Percentiles rank a stretch among this genome's conserved stretches.
phyloP scores from a whole-genome alignment of 2,113 vertebrate species.

The Cyprinodon brontotheroides region DNA sequence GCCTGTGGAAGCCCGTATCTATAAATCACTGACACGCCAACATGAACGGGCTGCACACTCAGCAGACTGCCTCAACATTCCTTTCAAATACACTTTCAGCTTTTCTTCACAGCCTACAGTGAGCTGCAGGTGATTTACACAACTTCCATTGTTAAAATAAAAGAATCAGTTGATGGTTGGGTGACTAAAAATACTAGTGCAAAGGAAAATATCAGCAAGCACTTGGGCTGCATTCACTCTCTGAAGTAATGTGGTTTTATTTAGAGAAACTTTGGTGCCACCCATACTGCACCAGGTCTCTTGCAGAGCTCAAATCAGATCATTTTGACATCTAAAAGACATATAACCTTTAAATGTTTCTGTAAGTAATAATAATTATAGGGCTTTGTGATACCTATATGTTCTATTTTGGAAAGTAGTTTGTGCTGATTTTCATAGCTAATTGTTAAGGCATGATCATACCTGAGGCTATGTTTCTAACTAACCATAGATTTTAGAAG shows the following conservation, averaged over 20 bases:
- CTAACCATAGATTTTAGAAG: too few relatives aligned
- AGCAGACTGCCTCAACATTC: background rate
- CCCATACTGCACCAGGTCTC: background rate
- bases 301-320: background rate
- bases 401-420: background rate
- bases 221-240: background rate
- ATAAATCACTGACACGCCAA: conserved; percentile 26
- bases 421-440: background rate
- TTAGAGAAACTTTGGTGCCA: background rate
- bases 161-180: background rate
- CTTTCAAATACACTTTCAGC: background rate
- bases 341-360: background rate
- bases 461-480: background rate
- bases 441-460: background rate
- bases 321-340: background rate
- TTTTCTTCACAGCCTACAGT: too few relatives aligned
- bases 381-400: background rate
- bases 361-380: background rate
- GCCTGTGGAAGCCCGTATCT: conserved; percentile 13
- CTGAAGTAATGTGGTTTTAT: background rate
- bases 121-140: background rate
- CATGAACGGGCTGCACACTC: conserved; percentile 26
- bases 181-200: background rate
- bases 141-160: background rate
- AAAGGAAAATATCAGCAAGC: background rate